Percentiles rank a stretch among this genome's conserved stretches.
Evolutionary conservation across 2,797 vertebrate species (phyloP).

Genomic region (Darevskia nairensis): DNA sequence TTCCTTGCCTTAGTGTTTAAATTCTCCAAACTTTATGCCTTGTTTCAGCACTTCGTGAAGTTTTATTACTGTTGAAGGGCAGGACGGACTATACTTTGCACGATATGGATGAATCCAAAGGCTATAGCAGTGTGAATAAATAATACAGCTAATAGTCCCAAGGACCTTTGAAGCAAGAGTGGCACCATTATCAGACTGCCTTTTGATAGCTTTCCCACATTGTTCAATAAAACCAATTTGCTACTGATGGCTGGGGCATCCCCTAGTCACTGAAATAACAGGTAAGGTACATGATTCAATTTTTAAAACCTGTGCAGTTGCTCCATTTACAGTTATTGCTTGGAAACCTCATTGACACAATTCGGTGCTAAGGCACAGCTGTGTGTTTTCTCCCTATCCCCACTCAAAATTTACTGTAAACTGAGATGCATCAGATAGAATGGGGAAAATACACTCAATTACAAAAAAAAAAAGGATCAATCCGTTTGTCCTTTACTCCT

Average conservation of each 20-base stretch:
- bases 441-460: neutral
- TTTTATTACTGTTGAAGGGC: constrained; percentile 4
- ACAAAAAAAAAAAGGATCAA: neutral
- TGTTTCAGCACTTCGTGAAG: constrained; percentile 28
- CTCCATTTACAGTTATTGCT: neutral
- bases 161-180: neutral
- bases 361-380: neutral
- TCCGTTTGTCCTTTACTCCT: neutral
- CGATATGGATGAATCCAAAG: constrained; percentile 49
- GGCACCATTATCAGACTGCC: constrained; percentile 17
- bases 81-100: neutral
- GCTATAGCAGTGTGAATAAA: constrained; percentile 42
- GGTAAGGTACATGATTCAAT: constrained; percentile 1
- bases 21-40: neutral
- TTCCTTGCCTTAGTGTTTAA: neutral
- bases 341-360: constrained; percentile 3
- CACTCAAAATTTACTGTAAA: neutral
- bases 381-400: neutral
- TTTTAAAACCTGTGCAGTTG: neutral
- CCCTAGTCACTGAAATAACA: constrained; percentile 34
- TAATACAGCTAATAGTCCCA: neutral
- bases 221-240: constrained; percentile 39
- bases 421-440: neutral
- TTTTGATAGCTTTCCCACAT: constrained; percentile 16
- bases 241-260: constrained; percentile 13